Evolutionary conservation across 2,113 vertebrate species (phyloP).

Genomic region (Dromaius novaehollandiae): DNA sequence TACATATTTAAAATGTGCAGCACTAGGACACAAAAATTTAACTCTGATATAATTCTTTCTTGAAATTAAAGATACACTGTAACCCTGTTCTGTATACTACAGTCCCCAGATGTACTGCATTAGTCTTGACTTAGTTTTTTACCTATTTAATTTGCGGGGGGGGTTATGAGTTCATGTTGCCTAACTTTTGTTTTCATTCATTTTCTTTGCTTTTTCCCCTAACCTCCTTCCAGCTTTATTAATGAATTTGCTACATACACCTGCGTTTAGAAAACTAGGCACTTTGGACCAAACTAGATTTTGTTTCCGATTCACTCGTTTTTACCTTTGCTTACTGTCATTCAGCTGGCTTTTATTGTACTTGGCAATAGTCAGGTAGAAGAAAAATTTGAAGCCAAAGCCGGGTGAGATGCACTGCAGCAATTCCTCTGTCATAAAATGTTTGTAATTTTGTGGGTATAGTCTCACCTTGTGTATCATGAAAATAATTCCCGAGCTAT

Average conservation of each 20-base stretch:
- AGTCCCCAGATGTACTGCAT: rapidly evolving
- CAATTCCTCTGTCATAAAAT: background rate
- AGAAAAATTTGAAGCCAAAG: background rate
- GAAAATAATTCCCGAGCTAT: background rate
- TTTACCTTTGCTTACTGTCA: background rate
- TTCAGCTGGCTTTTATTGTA: background rate
- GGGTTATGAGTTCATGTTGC: background rate
- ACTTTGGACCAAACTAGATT: background rate
- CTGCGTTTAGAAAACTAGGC: background rate
- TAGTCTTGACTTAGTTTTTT: background rate
- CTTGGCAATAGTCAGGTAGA: background rate
- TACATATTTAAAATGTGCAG: background rate
- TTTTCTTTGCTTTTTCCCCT: background rate
- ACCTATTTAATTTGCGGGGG: background rate
- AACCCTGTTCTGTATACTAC: background rate
- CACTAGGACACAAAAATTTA: background rate
- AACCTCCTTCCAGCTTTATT: background rate
- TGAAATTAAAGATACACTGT: background rate
- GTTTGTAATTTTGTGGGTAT: background rate
- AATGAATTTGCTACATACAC: background rate
- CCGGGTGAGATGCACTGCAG: background rate
- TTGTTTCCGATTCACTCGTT: background rate
- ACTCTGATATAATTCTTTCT: background rate
- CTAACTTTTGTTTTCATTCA: background rate
- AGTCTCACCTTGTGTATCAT: background rate